Percentiles rank a stretch among this genome's conserved stretches.
Conservation (phyloP, 2,797 vertebrate genomes). For the Acomys russatus region DNA sequence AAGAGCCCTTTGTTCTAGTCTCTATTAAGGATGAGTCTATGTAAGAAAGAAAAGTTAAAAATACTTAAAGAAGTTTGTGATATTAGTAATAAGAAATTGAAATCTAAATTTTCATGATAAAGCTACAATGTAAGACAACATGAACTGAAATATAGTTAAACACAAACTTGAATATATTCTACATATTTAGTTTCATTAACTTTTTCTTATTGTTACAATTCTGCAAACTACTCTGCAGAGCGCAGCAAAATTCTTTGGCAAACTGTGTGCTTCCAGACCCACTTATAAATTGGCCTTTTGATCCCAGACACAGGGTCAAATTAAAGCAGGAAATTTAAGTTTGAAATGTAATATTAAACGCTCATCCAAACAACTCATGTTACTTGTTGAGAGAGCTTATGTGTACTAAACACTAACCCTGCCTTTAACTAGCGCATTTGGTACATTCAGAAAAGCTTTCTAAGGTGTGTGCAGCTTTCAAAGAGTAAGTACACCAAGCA, state of each 20-base stretch:
- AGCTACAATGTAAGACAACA: conserved; percentile 2
- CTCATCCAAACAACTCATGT: neutral
- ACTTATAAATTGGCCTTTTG: neutral
- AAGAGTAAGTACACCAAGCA: neutral
- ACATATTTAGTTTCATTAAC: conserved; percentile 3
- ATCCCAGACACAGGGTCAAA: conserved; percentile 12
- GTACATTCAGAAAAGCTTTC: neutral
- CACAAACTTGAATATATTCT: conserved; percentile 26
- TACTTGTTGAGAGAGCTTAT: neutral
- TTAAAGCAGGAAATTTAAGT: neutral
- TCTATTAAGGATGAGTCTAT: neutral
- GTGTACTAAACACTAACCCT: conserved; percentile 14
- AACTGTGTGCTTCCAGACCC: neutral
- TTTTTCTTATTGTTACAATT: conserved; percentile 31
- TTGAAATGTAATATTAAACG: neutral
- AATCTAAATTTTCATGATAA: neutral
- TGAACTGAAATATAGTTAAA: neutral
- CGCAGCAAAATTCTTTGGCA: conserved; percentile 1
- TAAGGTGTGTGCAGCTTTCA: neutral
- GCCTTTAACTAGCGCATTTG: neutral
- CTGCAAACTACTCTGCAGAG: neutral
- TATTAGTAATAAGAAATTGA: neutral
- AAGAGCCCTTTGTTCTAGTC: conserved; percentile 19
- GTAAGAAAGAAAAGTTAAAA: conserved; percentile 36
- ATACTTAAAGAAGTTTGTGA: conserved; percentile 14